Evolutionary conservation across 2,888 invertebrate species (phyloP).

Genomic region (Caenorhabditis zanzibari): DNA sequence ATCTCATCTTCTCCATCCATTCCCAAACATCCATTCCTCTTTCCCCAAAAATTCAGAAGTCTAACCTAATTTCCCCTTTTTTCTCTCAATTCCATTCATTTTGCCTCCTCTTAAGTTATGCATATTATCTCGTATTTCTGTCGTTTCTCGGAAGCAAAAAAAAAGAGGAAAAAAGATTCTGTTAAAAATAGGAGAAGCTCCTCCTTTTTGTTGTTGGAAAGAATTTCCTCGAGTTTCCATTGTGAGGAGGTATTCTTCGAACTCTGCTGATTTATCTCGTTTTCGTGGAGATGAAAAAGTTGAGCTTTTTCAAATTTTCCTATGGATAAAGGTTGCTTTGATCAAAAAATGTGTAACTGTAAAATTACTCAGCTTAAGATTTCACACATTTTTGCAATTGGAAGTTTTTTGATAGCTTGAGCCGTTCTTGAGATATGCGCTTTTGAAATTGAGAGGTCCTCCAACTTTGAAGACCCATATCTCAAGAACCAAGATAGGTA

Average conservation of each 20-base stretch:
- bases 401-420: too few relatives aligned
- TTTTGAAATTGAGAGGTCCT: too few relatives aligned
- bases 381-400: too few relatives aligned
- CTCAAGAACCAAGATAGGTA: too few relatives aligned
- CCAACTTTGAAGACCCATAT: too few relatives aligned
- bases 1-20: background rate
- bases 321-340: too few relatives aligned
- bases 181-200: background rate
- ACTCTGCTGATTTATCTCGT: background rate
- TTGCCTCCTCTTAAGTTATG: constrained; percentile 15
- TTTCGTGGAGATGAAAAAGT: background rate
- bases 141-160: constrained; percentile 13
- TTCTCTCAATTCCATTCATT: background rate
- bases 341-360: too few relatives aligned
- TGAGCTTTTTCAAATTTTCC: too few relatives aligned
- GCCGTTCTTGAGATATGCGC: too few relatives aligned
- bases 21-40: constrained; percentile 1
- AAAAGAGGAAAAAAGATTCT: background rate
- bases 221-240: background rate
- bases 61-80: constrained; percentile 10
- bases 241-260: constrained; percentile 10
- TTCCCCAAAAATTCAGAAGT: constrained; percentile 3
- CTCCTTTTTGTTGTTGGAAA: background rate
- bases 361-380: too few relatives aligned
- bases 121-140: constrained; percentile 36